Base-by-base conservation (phyloP, 2,113 vertebrate genomes). In the Bos javanicus region DNA sequence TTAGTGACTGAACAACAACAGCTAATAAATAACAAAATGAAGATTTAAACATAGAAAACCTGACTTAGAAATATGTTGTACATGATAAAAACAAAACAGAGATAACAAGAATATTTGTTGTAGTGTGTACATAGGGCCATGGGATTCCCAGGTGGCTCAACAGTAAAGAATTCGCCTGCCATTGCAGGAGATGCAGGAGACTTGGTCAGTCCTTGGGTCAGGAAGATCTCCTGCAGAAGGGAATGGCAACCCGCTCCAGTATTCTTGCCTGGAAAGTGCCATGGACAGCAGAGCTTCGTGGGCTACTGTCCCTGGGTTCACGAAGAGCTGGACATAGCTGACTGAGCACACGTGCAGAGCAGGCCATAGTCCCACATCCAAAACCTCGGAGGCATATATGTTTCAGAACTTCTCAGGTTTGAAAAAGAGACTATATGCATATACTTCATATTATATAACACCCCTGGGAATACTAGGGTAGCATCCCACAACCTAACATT, bases 41-140 rank as follows among this genome's bases (percentile, higher is more conserved):
- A 23, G 6, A 81, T 80, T 93, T 59, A 88, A 97, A 91, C 26
- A 26, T 36, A 64, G 39, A 87, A 95, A 62, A 46, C 81, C n/a
- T 76, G 52, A 91, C 33, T 94, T 33, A 81, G 62, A 89, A 21
- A 81, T 90, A 26, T 83, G 8, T 39, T 60, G 39, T 91, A 60
- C 48, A 14, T 15, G 23, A 90, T 26, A 39, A 33, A 71, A 83
- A 91, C 43, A 62, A 76, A 62, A 54, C 28, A 57, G 67, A 74
- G 28, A 84, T 43, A 23, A 76, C 36, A 43, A 76, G 71, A 76
- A 76, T 76, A 7, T 76, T 76, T 43, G 71, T 15, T 43, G 12
- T 25, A 15, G 71, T 76, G 67, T 74, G 3, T 76, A 7, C 7
- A 43, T 7, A 43, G 71, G 71, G 71, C 23, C 71, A 43, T 76